Conservation (phyloP, 2,888 invertebrate species). For the Psylliodes chrysocephalus region DNA sequence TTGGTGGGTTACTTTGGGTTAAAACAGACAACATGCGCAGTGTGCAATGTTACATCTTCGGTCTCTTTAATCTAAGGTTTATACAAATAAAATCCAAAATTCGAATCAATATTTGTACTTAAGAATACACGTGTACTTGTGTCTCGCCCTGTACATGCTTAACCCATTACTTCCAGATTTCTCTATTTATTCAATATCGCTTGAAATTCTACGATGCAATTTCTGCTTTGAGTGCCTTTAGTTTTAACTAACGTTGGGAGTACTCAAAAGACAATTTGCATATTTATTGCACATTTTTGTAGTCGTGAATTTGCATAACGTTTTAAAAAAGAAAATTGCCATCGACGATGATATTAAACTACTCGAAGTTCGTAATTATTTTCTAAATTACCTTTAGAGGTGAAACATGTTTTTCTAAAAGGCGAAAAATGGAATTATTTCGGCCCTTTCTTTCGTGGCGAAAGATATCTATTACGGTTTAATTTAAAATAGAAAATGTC, state of each 20-base stretch:
- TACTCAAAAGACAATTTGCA: conserved; percentile 4
- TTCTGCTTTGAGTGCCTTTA: not conserved
- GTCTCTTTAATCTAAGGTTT: too few relatives aligned
- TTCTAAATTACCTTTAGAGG: not conserved
- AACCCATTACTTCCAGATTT: too few relatives aligned
- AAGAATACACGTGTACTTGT: too few relatives aligned
- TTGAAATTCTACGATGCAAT: not conserved
- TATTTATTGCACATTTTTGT: conserved; percentile 15
- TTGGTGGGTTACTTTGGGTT: too few relatives aligned
- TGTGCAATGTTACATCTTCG: too few relatives aligned
- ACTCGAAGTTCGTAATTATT: not conserved
- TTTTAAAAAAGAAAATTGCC: conserved; percentile 5
- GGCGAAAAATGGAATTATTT: not conserved
- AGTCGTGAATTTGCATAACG: conserved; percentile 7
- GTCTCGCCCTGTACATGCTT: too few relatives aligned
- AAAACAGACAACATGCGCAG: too few relatives aligned
- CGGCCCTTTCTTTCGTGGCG: too few relatives aligned
- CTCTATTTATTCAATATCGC: not conserved
- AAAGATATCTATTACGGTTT: too few relatives aligned
- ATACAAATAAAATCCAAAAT: too few relatives aligned
- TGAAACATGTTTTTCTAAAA: not conserved
- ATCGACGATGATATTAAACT: not conserved
- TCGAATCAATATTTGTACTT: too few relatives aligned
- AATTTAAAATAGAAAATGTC: too few relatives aligned
- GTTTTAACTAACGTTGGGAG: conserved; percentile 10